These are phyloP conservation scores for Pollicipes pollicipes DNA, from an alignment of 1,140 invertebrate species.

Conservation along the genomic window DNA sequence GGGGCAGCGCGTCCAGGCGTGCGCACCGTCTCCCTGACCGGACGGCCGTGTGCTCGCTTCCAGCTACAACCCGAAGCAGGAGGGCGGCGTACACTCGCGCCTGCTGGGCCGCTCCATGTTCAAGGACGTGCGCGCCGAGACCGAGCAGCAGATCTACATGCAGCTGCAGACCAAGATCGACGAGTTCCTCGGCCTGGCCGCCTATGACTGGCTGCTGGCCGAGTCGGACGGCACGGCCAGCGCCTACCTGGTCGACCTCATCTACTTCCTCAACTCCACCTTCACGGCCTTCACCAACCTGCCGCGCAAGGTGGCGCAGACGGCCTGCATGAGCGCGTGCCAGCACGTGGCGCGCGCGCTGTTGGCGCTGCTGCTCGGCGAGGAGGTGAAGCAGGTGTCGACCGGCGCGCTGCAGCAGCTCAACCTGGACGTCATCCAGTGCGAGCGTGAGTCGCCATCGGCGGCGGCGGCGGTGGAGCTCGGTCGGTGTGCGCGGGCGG, in stretches of 20 bases:
- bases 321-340: constrained; percentile 75
- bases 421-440: constrained; percentile 91
- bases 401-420: constrained; percentile 89
- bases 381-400: constrained; percentile 67
- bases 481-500: no score
- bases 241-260: constrained; percentile 83
- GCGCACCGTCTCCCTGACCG: no score
- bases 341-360: constrained; percentile 75
- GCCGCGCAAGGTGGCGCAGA: constrained; percentile 70
- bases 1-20: no score
- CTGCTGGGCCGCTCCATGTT: constrained; percentile 63
- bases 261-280: constrained; percentile 78
- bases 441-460: constrained; percentile 42
- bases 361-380: constrained; percentile 49
- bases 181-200: constrained; percentile 80
- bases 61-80: neutral
- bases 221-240: constrained; percentile 84
- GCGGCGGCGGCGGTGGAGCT: constrained; percentile 49
- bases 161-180: constrained; percentile 85
- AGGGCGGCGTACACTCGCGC: constrained; percentile 19
- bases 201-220: constrained; percentile 75
- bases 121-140: constrained; percentile 83
- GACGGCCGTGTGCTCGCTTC: no score
- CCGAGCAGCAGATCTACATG: constrained; percentile 89
- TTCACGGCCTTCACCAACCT: constrained; percentile 83